Percentiles rank a stretch among this genome's conserved stretches.
Evolutionary conservation across 2,113 vertebrate species (phyloP).

Genomic region (Hirundichthys speculiger): DNA sequence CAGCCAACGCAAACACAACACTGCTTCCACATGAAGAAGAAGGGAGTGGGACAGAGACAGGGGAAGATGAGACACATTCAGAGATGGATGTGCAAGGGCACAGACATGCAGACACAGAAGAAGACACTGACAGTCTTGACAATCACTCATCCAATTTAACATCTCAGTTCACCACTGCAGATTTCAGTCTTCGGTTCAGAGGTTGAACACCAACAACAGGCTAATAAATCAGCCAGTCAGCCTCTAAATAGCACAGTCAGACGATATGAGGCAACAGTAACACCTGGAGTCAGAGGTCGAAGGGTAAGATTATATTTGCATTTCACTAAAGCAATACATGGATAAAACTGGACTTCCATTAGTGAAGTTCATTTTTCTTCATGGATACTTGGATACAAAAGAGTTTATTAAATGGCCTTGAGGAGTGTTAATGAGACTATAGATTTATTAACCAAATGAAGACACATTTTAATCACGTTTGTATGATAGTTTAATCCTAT

Average conservation of each 20-base stretch:
- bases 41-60: conserved; percentile 8
- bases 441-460: too few species aligned
- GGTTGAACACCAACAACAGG: conserved; percentile 18
- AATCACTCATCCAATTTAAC: conserved; percentile 23
- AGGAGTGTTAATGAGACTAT: too few species aligned
- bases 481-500: conserved; percentile 24
- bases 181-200: conserved; percentile 19
- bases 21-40: background rate
- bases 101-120: background rate
- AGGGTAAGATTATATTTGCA: conserved; percentile 49
- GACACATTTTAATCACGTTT: conserved; percentile 12
- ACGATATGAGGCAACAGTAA: background rate
- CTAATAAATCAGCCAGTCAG: conserved; percentile 15
- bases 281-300: conserved; percentile 47
- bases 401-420: too few species aligned
- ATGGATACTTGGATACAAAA: too few species aligned
- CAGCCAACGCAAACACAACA: background rate
- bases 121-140: background rate
- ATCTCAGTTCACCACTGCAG: background rate
- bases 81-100: background rate
- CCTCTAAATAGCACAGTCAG: background rate
- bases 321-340: background rate
- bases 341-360: conserved; percentile 9
- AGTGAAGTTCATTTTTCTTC: too few species aligned
- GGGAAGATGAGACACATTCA: conserved; percentile 9